Conservation (phyloP, 1,140 invertebrate species). For the Yoshiicerus persimilis region DNA sequence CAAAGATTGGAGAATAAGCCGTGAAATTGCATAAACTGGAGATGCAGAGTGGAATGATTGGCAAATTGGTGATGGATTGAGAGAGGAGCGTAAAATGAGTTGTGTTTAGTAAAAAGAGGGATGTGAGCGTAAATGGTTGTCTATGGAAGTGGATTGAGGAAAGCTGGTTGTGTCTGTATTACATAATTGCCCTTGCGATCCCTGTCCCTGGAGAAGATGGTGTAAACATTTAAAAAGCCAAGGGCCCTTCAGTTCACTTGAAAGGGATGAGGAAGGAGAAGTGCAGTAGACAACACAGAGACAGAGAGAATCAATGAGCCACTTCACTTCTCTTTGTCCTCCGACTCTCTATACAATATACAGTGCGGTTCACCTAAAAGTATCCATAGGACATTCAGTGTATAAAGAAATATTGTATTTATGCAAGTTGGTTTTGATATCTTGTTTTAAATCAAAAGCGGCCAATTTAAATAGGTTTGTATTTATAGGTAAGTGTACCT, state of each 20-base stretch:
- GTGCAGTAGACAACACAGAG: background rate
- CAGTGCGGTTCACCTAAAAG: too few relatives aligned
- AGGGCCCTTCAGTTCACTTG: constrained; percentile 26
- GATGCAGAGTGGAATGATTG: background rate
- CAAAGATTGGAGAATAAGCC: background rate
- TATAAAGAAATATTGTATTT: too few relatives aligned
- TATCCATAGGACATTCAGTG: too few relatives aligned
- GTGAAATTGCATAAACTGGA: background rate
- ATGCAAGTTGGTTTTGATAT: too few relatives aligned
- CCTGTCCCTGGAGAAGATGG: constrained; percentile 26
- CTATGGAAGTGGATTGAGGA: background rate
- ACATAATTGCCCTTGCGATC: background rate
- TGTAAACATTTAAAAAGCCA: constrained; percentile 36
- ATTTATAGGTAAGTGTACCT: too few relatives aligned
- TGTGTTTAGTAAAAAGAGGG: background rate
- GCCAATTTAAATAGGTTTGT: too few relatives aligned
- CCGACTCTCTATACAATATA: background rate
- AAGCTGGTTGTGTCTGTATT: background rate
- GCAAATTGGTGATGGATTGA: background rate
- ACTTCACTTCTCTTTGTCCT: background rate
- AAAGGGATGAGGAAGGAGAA: background rate
- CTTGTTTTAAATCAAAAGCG: too few relatives aligned
- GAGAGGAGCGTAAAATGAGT: background rate
- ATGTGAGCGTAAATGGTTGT: background rate
- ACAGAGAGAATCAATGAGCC: background rate